phyloP scores from a whole-genome alignment of 92 coral and sea anemone genomes.

The Hydrozoanthus gracilis region DNA sequence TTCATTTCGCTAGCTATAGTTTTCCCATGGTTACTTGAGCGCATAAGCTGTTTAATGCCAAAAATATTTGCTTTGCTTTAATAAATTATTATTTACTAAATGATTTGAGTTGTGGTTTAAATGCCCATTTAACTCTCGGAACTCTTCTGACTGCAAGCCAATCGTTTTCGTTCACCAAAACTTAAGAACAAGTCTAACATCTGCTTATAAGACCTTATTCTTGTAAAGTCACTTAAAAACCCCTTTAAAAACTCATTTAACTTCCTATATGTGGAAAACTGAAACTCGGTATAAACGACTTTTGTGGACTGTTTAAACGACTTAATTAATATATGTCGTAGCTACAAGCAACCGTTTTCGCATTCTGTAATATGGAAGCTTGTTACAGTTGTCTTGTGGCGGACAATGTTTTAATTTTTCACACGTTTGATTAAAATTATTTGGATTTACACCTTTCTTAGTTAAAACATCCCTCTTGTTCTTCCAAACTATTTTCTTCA shows the following conservation, averaged over 20 bases:
- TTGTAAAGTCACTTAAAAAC: background rate
- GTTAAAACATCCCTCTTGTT: too few species aligned
- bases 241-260: background rate
- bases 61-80: conserved; percentile 24
- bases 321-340: background rate
- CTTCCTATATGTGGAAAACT: background rate
- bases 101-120: background rate
- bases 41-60: conserved; percentile 16
- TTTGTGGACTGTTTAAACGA: background rate
- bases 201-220: background rate
- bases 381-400: background rate
- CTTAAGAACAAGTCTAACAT: background rate
- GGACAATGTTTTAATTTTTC: too few species aligned
- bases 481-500: too few species aligned
- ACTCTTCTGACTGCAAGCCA: too few species aligned
- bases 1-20: background rate
- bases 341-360: background rate
- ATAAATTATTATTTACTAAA: background rate
- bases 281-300: background rate
- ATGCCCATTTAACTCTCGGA: background rate
- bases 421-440: too few species aligned
- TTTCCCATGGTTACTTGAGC: conserved; percentile 27
- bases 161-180: too few species aligned
- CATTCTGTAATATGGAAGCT: background rate
- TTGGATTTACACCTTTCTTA: too few species aligned